phyloP scores from a whole-genome alignment of 2,888 invertebrate genomes.

The Cheilosia vernalis region DNA sequence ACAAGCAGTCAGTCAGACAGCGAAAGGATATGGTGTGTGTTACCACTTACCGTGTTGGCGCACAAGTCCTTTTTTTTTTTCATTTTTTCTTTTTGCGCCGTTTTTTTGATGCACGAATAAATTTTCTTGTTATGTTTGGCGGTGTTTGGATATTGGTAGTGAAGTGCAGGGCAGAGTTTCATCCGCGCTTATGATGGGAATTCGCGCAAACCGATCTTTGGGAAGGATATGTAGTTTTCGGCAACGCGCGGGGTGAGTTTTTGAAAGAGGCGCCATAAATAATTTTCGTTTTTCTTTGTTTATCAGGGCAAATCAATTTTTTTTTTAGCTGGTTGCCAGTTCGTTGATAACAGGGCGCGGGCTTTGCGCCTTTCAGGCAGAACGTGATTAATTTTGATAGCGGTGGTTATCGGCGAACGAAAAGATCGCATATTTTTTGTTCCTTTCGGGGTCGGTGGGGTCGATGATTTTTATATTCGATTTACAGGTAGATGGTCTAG shows the following conservation, averaged over 20 bases:
- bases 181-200: slow-evolving; percentile 34
- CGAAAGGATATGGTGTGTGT: slow-evolving; percentile 69
- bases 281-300: slow-evolving; percentile 38
- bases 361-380: slow-evolving; percentile 35
- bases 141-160: slow-evolving; percentile 38
- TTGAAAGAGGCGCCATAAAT: slow-evolving; percentile 68
- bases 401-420: slow-evolving; percentile 42
- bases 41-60: slow-evolving; percentile 69
- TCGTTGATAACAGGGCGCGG: slow-evolving; percentile 60
- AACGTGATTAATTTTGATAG: slow-evolving; percentile 61
- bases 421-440: neutral
- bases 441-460: neutral
- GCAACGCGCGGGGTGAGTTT: slow-evolving; percentile 40
- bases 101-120: slow-evolving; percentile 48
- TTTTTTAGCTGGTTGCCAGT: slow-evolving; percentile 3
- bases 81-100: neutral
- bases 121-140: slow-evolving; percentile 61
- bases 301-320: slow-evolving; percentile 18
- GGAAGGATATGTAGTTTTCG: slow-evolving; percentile 13
- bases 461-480: slow-evolving; percentile 10
- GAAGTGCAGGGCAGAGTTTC: neutral
- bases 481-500: neutral
- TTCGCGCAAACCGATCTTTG: slow-evolving; percentile 43
- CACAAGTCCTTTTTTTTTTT: slow-evolving; percentile 42
- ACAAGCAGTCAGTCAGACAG: slow-evolving; percentile 67